Percentiles rank a stretch among this genome's conserved stretches.
Conservation (phyloP, 35 echinoderm and acorn worm genomes). For the Strongylocentrotus purpuratus region DNA sequence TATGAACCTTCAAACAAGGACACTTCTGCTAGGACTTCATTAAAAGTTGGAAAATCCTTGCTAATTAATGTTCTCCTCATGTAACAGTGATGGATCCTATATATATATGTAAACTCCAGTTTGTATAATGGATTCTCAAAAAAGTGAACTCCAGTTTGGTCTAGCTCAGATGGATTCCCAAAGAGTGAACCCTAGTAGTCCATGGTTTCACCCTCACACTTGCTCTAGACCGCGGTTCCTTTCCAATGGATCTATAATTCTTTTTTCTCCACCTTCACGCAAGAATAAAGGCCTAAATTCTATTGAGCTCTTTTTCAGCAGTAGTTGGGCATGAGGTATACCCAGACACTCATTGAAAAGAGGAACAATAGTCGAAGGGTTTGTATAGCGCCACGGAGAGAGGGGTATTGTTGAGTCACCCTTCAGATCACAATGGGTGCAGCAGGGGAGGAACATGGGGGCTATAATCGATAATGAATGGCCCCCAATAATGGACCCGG, state of each 20-base stretch:
- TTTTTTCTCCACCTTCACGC: neutral
- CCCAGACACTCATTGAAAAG: neutral
- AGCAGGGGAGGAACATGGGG: neutral
- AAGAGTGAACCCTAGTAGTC: neutral
- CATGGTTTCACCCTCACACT: neutral
- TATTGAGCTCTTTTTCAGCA: neutral
- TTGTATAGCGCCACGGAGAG: neutral
- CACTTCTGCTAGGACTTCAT: neutral
- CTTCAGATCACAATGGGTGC: neutral
- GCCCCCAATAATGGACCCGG: neutral
- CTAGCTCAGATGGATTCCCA: neutral
- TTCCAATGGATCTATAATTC: neutral
- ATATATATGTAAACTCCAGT: too few relatives aligned
- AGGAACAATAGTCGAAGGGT: neutral
- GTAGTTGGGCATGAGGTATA: neutral
- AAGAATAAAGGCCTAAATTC: neutral
- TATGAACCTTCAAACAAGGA: neutral
- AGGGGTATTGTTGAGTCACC: neutral
- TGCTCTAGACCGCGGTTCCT: neutral
- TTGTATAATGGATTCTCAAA: too few relatives aligned
- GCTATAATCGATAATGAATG: neutral
- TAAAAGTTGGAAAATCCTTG: neutral
- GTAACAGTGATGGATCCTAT: neutral
- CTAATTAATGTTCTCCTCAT: neutral
- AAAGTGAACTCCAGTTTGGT: too few relatives aligned